Base-by-base conservation (phyloP, 2,113 vertebrate genomes). In the Macquaria ambigua region DNA sequence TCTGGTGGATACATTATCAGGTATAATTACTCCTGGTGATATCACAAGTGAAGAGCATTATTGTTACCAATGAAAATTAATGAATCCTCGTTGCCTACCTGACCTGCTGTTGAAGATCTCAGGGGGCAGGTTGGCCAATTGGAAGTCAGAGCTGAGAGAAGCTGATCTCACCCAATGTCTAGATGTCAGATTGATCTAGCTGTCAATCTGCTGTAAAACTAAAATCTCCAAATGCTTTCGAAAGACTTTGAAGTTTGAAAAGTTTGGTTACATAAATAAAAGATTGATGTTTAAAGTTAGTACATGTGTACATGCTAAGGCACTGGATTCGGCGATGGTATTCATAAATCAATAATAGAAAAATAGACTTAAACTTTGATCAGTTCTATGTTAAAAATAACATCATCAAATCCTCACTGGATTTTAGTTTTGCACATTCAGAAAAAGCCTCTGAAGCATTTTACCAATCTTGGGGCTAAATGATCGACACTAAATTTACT, bases 21-120 rank as follows among this genome's bases (percentile, higher is more conserved):
- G 21, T 67, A 18, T 79, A 87, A 74, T 87, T 79, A 82, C 48
- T 56, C 52, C 63, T 56, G 59, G 34, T 71, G 75, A 74, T 87
- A 87, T 77, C 74, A 59, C 39, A n/a, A 55, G 25, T 34, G 43
- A 73, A 90, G 80, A 74, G 52, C 53, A 62, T 83, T 86, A 73
- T 81, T 63, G 66, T 66, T 75, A 62, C 50, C 67, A 70, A 70
- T 73, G 80, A 79, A 88, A 87, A 82, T 74, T 48, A 21, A 81
- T 88, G 81, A 91, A 82, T 67, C 72, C 66, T 73, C 34, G 59
- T 61, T 56, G 23, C 55, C 55, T n/a, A 8, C 12, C 46, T 39
- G 69, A 76, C 43, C 61, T 50, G 66, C 79, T 79, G 70, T 9
- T 64, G 56, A 68, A 46, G 58, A 43, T 23, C 67, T 77, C 48